Conservation (phyloP, 1,140 invertebrate species). For the Anastrepha ludens region DNA sequence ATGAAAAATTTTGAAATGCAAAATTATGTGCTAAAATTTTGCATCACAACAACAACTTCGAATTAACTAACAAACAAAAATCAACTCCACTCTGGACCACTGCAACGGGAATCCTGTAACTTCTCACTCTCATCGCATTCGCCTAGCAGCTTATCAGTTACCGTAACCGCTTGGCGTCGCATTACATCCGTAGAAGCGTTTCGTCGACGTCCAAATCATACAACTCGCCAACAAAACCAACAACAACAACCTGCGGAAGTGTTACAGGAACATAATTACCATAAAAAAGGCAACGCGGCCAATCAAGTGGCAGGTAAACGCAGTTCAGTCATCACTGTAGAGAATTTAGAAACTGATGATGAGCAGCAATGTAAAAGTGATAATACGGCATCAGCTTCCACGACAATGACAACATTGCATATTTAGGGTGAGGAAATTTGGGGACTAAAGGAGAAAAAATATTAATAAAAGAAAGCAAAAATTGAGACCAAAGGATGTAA, state of each 20-base stretch:
- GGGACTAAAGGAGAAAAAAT: no score
- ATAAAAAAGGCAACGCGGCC: background rate
- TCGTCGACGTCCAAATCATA: slow-evolving; percentile 33
- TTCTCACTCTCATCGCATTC: background rate
- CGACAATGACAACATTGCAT: slow-evolving; percentile 62
- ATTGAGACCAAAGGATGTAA: background rate
- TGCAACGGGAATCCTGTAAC: background rate
- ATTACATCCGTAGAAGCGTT: slow-evolving; percentile 35
- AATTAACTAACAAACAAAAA: background rate
- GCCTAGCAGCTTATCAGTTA: background rate
- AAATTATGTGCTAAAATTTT: background rate
- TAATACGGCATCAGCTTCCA: slow-evolving; percentile 39
- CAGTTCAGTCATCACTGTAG: slow-evolving; percentile 56
- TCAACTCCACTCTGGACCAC: background rate
- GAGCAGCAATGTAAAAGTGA: slow-evolving; percentile 36
- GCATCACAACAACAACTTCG: background rate
- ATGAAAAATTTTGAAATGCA: background rate
- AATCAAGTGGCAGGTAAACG: slow-evolving; percentile 12
- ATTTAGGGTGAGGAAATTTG: slow-evolving; percentile 57
- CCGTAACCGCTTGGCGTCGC: slow-evolving; percentile 45
- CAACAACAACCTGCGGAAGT: background rate
- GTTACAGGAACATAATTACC: background rate
- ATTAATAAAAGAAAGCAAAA: background rate
- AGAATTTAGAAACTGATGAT: slow-evolving; percentile 59
- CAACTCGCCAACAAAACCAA: background rate